phyloP scores from a whole-genome alignment of 1,140 invertebrate genomes.

The Tetramorium parvispinum region DNA sequence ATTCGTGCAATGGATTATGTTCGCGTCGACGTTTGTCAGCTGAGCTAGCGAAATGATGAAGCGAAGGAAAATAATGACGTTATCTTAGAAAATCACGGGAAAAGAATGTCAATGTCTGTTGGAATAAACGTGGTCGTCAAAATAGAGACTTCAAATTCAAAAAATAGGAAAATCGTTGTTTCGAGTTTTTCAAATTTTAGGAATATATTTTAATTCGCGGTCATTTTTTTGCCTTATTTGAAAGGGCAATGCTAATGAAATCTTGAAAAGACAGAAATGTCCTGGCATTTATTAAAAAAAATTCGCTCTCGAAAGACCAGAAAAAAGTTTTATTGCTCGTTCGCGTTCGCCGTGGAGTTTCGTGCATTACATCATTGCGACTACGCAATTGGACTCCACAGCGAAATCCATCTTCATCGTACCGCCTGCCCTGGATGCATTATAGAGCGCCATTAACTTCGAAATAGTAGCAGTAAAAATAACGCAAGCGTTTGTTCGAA shows the following conservation, averaged over 20 bases:
- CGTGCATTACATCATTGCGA: background rate
- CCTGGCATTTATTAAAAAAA: background rate
- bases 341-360: background rate
- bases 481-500: conserved; percentile 3
- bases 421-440: background rate
- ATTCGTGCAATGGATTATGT: background rate
- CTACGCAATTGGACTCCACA: conserved; percentile 11
- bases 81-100: background rate
- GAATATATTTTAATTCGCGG: background rate
- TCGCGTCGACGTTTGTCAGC: background rate
- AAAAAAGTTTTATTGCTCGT: background rate
- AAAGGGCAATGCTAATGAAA: background rate
- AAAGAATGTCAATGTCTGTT: background rate
- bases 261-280: background rate
- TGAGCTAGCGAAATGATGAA: background rate
- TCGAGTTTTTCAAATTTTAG: background rate
- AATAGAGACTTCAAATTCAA: background rate
- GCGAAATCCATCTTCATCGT: conserved; percentile 35
- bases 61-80: background rate
- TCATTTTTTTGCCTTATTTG: background rate
- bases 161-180: background rate
- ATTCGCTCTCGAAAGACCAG: background rate
- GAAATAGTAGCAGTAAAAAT: conserved; percentile 32
- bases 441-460: conserved; percentile 16
- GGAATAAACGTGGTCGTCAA: background rate